Base-by-base conservation (phyloP, 1,140 invertebrate genomes). In the Sitophilus oryzae region DNA sequence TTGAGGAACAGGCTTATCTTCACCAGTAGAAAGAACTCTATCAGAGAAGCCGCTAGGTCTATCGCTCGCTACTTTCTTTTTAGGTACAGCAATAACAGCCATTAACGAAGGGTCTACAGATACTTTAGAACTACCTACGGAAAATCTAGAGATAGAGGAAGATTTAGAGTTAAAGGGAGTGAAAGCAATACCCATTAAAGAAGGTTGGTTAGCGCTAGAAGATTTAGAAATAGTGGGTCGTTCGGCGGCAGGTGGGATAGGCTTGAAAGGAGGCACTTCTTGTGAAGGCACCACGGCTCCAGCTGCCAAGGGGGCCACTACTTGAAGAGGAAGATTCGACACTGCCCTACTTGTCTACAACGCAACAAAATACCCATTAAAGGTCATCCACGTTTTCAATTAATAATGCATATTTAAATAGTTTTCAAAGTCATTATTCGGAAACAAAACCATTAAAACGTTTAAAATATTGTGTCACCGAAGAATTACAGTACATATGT, bases 191-290 rank as follows among this genome's bases (percentile, higher is more conserved):
- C 66, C 65, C 50, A 66, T 58, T 6, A 65, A 45, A 14, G 63
- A 45, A 20, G 66, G 68, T 44, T 58, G 46, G 25, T 30, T 30
- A 50, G 35, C 14, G 21, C 15, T 3, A 70, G 62, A 59, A 77
- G 56, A 64, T 67, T 69, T 59, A 67, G 56, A 63, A 38, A 52
- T 44, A 35, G 52, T 25, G 38, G 75, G 75, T 38, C 71, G 73
- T 63, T 79, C 77, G 0, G 75, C 73, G 46, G 83, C 83, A 1
- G 81, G 75, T 34, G 85, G 84, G 52, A 89, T 77, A 0, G 88
- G 88, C 60, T 82, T 84, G 65, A 89, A 90, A 0, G 85, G 80
- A 16, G 88, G 88, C 4, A 89, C 70, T 41, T 41, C 49, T 22
- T 10, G 11, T 9, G 36, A 18, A 1, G 21, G 6, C 21, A 44